A percentile compares a stretch with the other conserved stretches of the same genome.
Conservation (phyloP, 2,888 invertebrate species). For the Habroteleia sp. region DNA sequence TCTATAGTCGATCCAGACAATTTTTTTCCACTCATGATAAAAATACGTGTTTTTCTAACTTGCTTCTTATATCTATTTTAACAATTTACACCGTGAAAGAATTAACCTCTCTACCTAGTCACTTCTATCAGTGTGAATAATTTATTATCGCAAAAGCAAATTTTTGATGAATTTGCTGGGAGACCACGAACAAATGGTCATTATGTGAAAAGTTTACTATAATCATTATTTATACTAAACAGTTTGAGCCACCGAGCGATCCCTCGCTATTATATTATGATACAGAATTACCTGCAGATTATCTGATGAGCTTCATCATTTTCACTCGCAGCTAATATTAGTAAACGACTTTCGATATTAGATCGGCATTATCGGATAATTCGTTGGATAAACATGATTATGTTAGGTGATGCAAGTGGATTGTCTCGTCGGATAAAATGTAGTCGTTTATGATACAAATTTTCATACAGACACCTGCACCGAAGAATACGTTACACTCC, state of each 20-base stretch:
- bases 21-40: no score
- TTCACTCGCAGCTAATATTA: conserved; percentile 51
- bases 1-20: no score
- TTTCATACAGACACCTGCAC: conserved; percentile 8
- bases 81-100: no score
- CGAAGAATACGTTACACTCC: conserved; percentile 14
- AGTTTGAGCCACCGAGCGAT: conserved; percentile 3
- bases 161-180: no score
- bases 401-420: conserved; percentile 40
- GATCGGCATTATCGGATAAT: conserved; percentile 47
- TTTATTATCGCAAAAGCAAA: no score
- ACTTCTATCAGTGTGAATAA: no score
- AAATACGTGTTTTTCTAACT: no score
- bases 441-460: conserved; percentile 24
- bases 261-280: conserved; percentile 26
- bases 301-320: conserved; percentile 38
- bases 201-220: no score
- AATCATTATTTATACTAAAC: conserved; percentile 39
- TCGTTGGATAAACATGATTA: conserved; percentile 51
- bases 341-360: conserved; percentile 50
- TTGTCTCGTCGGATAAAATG: conserved; percentile 26
- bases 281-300: conserved; percentile 40
- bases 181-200: no score
- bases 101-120: no score
- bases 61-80: no score